phyloP scores from a whole-genome alignment of 1,140 invertebrate species.

The Drosophila persimilis region DNA sequence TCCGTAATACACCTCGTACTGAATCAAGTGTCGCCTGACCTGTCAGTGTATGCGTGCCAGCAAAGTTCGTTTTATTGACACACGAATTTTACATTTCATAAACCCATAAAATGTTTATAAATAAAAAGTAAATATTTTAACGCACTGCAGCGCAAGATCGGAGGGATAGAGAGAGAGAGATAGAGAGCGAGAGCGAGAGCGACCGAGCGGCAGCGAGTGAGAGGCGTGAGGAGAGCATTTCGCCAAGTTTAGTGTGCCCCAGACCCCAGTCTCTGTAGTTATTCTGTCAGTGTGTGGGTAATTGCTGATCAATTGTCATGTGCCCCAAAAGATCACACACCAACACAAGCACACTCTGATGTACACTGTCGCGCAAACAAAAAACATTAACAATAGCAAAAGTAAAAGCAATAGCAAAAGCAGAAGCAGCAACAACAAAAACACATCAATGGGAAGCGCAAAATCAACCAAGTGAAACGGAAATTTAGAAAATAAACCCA shows the following conservation, averaged over 20 bases:
- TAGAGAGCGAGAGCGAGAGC: background rate
- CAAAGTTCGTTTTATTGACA: slow-evolving; percentile 55
- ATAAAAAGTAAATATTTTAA: slow-evolving; percentile 76
- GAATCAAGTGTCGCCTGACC: no score
- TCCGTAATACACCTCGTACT: no score
- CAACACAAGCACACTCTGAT: background rate
- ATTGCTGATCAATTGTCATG: slow-evolving; percentile 73
- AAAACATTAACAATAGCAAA: slow-evolving; percentile 19
- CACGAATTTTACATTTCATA: slow-evolving; percentile 66
- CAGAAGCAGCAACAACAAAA: background rate
- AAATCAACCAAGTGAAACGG: slow-evolving; percentile 54
- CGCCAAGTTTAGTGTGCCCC: slow-evolving; percentile 19
- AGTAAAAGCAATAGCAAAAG: no score
- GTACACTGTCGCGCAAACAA: background rate
- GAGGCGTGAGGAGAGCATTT: slow-evolving; percentile 7
- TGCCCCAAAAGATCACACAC: slow-evolving; percentile 34
- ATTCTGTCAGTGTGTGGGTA: slow-evolving; percentile 18
- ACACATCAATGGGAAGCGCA: slow-evolving; percentile 41
- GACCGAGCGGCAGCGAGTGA: slow-evolving; percentile 1
- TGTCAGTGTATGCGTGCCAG: slow-evolving; percentile 18
- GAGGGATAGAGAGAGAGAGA: slow-evolving; percentile 4
- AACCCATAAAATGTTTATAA: slow-evolving; percentile 72
- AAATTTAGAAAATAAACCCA: slow-evolving; percentile 39
- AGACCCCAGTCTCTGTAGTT: no score
- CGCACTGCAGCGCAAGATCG: slow-evolving; percentile 10